Conservation (phyloP, 1,140 invertebrate species). For the Papilio xuthus region DNA sequence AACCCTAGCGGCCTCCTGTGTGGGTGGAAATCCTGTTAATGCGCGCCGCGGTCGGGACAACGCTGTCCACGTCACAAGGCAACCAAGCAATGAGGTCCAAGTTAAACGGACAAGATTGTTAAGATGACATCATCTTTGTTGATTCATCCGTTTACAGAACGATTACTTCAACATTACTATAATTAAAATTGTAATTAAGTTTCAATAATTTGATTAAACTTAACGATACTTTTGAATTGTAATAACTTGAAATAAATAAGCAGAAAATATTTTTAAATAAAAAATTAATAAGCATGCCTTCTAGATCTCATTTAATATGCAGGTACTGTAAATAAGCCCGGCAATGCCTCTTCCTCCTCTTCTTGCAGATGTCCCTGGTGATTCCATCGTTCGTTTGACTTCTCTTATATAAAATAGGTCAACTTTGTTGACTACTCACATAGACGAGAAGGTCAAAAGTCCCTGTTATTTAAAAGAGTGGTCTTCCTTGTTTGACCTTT, state of each 20-base stretch:
- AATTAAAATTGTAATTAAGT: background rate
- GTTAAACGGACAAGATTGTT: constrained; percentile 10
- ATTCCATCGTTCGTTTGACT: no score
- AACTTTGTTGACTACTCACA: background rate
- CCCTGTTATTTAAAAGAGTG: background rate
- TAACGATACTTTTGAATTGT: background rate
- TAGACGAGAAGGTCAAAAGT: background rate
- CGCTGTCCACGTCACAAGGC: constrained; percentile 30
- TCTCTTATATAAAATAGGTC: background rate
- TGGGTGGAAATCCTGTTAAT: constrained; percentile 40
- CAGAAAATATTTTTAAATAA: background rate
- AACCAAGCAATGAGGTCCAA: constrained; percentile 23
- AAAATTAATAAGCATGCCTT: no score
- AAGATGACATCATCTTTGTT: constrained; percentile 30
- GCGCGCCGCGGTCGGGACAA: background rate
- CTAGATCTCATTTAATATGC: no score
- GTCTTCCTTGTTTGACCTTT: background rate
- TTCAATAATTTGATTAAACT: background rate
- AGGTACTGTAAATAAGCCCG: no score
- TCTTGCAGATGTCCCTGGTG: no score
- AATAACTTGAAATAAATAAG: background rate
- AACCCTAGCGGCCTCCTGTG: constrained; percentile 28
- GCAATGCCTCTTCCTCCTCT: no score
- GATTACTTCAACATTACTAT: background rate
- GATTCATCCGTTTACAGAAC: constrained; percentile 3